Conservation (phyloP, 2,113 vertebrate species). For the Monarcha castaneiventris region DNA sequence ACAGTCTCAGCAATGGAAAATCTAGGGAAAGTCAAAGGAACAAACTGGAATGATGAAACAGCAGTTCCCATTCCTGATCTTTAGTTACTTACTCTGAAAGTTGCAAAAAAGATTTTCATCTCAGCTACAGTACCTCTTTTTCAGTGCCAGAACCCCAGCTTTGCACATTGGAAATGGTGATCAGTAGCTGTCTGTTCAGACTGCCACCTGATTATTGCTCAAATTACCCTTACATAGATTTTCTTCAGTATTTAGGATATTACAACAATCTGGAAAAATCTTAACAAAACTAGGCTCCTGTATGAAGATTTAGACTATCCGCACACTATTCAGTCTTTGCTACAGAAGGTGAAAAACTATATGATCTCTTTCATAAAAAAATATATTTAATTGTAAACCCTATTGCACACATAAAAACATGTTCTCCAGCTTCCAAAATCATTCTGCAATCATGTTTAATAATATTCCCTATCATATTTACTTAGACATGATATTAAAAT, state of each 20-base stretch:
- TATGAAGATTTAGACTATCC: neutral
- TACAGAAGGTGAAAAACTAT: neutral
- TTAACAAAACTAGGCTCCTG: neutral
- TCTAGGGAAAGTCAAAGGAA: neutral
- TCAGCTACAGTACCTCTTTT: neutral
- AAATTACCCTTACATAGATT: neutral
- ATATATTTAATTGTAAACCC: neutral
- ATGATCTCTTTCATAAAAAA: neutral
- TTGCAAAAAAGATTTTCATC: neutral
- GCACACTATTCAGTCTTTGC: neutral
- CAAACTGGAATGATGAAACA: neutral
- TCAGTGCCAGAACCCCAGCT: neutral
- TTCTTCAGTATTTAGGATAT: neutral
- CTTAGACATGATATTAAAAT: constrained; percentile 44
- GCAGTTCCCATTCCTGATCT: neutral
- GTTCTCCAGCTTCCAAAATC: constrained; percentile 11
- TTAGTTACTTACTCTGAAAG: neutral
- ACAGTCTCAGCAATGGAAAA: neutral
- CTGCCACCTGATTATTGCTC: neutral
- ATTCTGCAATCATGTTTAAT: constrained; percentile 39
- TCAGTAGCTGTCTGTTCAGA: neutral
- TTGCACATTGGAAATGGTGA: neutral
- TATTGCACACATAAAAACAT: neutral
- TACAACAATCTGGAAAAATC: neutral
- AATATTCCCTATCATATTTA: constrained; percentile 29